phyloP scores from a whole-genome alignment of 2,888 invertebrate species.

The Noctua janthina region DNA sequence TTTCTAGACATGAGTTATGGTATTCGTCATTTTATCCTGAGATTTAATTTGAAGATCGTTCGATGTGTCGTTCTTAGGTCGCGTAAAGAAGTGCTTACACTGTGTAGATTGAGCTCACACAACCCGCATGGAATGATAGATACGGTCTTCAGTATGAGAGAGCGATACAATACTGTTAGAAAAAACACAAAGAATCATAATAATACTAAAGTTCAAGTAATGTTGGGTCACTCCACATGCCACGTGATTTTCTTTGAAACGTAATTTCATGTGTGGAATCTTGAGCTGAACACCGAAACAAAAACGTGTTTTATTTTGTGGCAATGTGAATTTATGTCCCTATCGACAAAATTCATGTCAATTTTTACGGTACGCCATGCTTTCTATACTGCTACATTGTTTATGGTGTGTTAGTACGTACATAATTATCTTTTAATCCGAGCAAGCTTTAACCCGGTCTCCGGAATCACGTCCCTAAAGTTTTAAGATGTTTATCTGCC shows the following conservation, averaged over 20 bases:
- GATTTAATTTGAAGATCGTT: neutral
- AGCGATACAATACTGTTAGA: neutral
- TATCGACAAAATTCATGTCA: neutral
- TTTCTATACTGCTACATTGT: neutral
- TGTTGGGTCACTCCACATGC: neutral
- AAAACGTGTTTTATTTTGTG: neutral
- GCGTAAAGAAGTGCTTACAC: neutral
- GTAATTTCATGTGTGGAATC: conserved; percentile 10
- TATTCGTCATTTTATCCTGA: neutral
- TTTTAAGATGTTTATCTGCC: conserved; percentile 17
- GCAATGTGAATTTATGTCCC: neutral
- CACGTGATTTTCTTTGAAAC: conserved; percentile 7
- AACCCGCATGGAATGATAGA: neutral
- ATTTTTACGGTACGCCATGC: neutral
- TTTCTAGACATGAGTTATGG: neutral
- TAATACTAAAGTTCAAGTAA: neutral
- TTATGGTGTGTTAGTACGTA: neutral
- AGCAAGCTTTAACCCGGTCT: neutral
- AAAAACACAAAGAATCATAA: neutral
- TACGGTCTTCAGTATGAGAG: neutral
- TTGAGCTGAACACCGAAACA: neutral
- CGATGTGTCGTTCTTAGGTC: neutral
- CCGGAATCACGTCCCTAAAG: conserved; percentile 34
- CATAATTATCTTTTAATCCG: neutral
- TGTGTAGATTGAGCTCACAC: neutral